Evolutionary conservation across 2,888 invertebrate genomes (phyloP), one percentile per base, ranked within the genome.

Genomic region (Octonoba sinensis): DNA sequence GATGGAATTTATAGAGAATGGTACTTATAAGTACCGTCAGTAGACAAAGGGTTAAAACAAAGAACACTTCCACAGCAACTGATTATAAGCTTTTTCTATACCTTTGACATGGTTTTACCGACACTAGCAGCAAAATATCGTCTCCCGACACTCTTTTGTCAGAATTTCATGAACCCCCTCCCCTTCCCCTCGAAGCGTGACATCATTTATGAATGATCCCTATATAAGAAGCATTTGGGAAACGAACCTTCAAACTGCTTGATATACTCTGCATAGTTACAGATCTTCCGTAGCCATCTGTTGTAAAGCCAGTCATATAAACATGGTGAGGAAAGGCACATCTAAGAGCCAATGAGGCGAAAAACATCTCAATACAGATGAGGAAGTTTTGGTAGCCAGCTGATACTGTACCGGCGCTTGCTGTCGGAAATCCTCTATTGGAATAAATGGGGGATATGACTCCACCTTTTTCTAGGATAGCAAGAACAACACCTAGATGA

Each of bases 301-400:
- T 93, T 86, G 93, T 93, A 83, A 87, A 88, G 86, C 93, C 94
- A 87, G 93, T 94, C 84, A 93, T 92, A 88, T 96, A 96, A 82
- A 95, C 82, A 72, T 84, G 81, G 70, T 88, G 89, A 1, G 98
- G 97, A 91, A 99, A 99, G 24, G 99, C 99, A 90, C 97, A 99
- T 85, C 97, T 93, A 87, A 99, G 91, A 44, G 99, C 98, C 77
- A 99, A 91, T 56, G 98, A 96, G 49, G 99, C 99, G 87, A 96
- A 96, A 87, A 99, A 91, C 99, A 99, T 99, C 92, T 99, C 99
- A 88, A 99, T 94, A 89, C 99, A 99, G 90, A 99, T 98, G 87
- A 99, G 93, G 91, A 99, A 99, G 91, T 99, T 99, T 91, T 99
- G 99, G 91, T 98, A 99, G 84, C 99, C 99, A 69, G 99, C 99